A percentile compares a stretch with the other conserved stretches of the same genome.
phyloP scores from a whole-genome alignment of 2,113 vertebrate genomes.

The Cariama cristata region DNA sequence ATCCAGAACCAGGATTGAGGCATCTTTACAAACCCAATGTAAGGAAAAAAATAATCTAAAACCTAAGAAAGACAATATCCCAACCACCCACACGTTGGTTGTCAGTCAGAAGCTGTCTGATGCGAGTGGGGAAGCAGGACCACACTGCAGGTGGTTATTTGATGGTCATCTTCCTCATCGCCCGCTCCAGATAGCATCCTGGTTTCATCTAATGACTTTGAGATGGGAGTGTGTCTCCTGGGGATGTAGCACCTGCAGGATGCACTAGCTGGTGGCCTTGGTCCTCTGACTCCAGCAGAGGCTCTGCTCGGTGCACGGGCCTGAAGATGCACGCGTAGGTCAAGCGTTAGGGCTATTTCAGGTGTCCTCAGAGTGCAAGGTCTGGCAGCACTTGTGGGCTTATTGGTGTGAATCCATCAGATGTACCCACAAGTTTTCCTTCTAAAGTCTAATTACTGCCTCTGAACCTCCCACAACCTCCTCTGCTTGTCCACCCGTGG shows the following conservation, averaged over 20 bases:
- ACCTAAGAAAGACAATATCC: neutral
- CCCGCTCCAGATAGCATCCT: accelerated
- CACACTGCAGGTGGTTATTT: neutral
- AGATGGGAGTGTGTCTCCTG: neutral
- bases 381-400: neutral
- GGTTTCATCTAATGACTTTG: neutral
- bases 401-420: neutral
- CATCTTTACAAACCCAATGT: neutral
- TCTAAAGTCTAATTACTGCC: neutral
- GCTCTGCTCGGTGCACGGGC: neutral
- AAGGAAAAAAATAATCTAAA: neutral
- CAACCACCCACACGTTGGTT: neutral
- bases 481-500: neutral
- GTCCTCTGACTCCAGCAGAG: neutral
- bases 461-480: neutral
- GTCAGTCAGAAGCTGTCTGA: neutral
- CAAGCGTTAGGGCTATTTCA: neutral
- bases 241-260: neutral
- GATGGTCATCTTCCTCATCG: neutral
- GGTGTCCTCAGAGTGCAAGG: neutral
- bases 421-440: neutral
- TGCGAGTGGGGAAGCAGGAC: neutral
- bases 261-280: neutral
- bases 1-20: neutral
- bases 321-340: neutral